Evolutionary conservation across 2,797 vertebrate species (phyloP), one percentile per base, ranked within the genome.

Genomic region (Podarcis siculus): DNA sequence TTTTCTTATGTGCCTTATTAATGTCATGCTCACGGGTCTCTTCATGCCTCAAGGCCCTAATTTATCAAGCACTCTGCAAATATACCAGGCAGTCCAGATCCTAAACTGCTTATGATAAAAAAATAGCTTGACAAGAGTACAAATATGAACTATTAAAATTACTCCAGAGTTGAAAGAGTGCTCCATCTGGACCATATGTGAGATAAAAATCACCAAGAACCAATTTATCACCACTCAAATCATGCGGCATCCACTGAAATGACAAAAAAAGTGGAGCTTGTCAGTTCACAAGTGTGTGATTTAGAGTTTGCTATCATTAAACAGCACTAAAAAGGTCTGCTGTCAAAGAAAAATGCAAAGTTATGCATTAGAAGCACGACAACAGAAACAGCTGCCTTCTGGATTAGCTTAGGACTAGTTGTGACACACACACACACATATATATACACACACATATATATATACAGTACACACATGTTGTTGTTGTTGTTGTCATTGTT

Each of bases 291-390:
- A 86, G 76, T 86, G 81, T 55, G 77, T 86, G 87, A 89, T 91
- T 86, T 89, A 79, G 80, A 86, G 73, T 77, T 86, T 78, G 55
- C 72, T 82, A 30, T 86, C 90, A 79, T 86, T 88, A 88, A 90
- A 83, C 12, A 27, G 66, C 79, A 86, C 75, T 90, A 79, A 83
- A 88, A 86, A 75, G 32, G 58, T 83, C 30, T 58, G 32, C 84
- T 83, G 87, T 89, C 84, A 89, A 86, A 89, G 61, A 71, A 89
- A 86, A 83, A 86, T 86, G 84, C 82, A 86, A 75, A 89, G 84
- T 86, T 91, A 61, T 90, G 32, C 35, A 82, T 90, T 82, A 79
- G 5, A 75, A 77, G 82, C 39, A 30, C 79, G 80, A 67, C 4
- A 4, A 55, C 35, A 15, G 30, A 64, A 83, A 79, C 86, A 42